Percentiles rank a stretch among this genome's conserved stretches.
These are phyloP conservation scores for Hippocampus kuda DNA, from an alignment of 2,797 vertebrate species.

Conservation along the genomic window DNA sequence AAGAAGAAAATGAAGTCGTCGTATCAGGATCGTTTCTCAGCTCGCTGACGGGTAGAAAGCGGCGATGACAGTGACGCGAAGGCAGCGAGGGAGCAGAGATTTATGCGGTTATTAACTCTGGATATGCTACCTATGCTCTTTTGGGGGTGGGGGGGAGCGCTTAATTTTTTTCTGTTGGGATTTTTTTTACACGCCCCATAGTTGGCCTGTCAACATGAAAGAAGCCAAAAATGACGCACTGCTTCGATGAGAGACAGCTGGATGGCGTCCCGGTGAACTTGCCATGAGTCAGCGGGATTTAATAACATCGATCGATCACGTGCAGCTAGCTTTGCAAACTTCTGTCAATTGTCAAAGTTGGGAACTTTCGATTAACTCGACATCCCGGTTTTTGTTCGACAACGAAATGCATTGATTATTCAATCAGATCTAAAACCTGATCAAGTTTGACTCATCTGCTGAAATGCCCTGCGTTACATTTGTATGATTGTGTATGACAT, in stretches of 20 bases:
- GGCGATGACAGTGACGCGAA: slow-evolving; percentile 2
- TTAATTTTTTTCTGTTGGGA: slow-evolving; percentile 29
- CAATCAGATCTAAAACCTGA: too few relatives aligned
- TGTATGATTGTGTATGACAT: not conserved
- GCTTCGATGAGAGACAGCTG: slow-evolving; percentile 10
- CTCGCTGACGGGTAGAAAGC: not conserved
- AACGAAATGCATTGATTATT: too few relatives aligned
- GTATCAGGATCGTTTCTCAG: not conserved
- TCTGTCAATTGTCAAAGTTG: not conserved
- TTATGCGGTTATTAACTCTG: slow-evolving; percentile 23
- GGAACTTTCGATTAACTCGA: not conserved
- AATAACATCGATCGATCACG: slow-evolving; percentile 46
- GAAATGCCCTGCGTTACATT: not conserved
- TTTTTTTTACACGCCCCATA: slow-evolving; percentile 25
- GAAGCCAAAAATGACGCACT: slow-evolving; percentile 25
- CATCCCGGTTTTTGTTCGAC: too few relatives aligned
- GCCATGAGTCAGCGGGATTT: slow-evolving; percentile 33
- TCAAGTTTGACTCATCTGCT: not conserved
- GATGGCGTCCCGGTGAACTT: slow-evolving; percentile 14
- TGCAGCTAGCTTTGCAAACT: slow-evolving; percentile 23
- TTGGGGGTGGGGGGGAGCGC: too few relatives aligned
- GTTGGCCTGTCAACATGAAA: slow-evolving; percentile 1
- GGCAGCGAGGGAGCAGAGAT: slow-evolving; percentile 10
- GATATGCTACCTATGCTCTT: slow-evolving; percentile 7
- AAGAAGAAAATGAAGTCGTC: not conserved